A percentile compares a stretch with the other conserved stretches of the same genome.
Evolutionary conservation across 2,113 vertebrate genomes (phyloP).

Genomic region (Tragelaphus buxtoni): DNA sequence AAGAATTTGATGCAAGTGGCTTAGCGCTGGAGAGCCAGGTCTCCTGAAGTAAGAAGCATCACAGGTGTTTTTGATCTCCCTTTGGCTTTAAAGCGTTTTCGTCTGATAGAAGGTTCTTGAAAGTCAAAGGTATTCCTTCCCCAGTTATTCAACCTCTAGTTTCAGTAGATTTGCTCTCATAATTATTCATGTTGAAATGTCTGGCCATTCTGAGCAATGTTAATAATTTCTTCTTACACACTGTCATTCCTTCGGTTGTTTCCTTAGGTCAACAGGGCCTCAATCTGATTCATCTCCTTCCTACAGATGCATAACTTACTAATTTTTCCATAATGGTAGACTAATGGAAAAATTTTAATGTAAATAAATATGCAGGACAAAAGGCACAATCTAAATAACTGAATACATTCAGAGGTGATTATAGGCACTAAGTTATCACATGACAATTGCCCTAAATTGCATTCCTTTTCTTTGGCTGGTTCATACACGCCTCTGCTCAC

Average conservation of each 20-base stretch:
- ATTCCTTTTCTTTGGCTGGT: background rate
- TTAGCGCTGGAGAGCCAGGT: background rate
- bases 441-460: background rate
- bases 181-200: background rate
- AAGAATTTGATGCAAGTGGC: background rate
- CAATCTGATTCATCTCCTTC: background rate
- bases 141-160: background rate
- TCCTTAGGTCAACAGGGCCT: background rate
- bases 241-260: background rate
- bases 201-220: background rate
- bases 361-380: background rate
- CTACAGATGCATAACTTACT: background rate
- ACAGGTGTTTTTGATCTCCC: background rate
- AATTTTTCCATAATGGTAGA: background rate
- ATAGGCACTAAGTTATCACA: background rate
- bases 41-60: background rate
- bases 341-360: background rate
- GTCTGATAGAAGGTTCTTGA: background rate
- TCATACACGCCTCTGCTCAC: background rate
- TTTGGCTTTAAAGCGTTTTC: background rate
- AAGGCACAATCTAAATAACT: background rate
- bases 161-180: background rate
- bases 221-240: background rate
- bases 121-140: background rate
- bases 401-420: background rate